Conservation (phyloP, 1,140 invertebrate species). For the Dufourea novaeangliae region DNA sequence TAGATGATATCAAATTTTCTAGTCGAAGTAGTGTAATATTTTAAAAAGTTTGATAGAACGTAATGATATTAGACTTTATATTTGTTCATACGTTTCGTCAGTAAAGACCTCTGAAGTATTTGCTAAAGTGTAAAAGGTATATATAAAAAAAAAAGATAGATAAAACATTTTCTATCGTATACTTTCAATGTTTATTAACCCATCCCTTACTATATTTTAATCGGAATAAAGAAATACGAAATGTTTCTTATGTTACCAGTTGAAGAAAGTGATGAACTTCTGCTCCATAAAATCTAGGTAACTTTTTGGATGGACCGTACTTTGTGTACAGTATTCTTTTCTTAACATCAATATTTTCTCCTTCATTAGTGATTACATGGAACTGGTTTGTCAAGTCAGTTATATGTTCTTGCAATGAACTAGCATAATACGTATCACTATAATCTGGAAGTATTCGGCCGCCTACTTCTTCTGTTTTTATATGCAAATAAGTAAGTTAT, state of each 20-base stretch:
- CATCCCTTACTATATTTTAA: too few species aligned
- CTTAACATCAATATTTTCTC: not conserved
- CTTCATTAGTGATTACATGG: not conserved
- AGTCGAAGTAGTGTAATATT: too few species aligned
- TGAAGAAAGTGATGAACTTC: constrained; percentile 65
- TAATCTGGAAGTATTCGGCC: constrained; percentile 49
- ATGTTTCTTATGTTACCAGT: constrained; percentile 41
- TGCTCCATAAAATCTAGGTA: constrained; percentile 46
- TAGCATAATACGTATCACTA: constrained; percentile 54
- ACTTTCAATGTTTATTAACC: too few species aligned
- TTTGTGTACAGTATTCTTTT: constrained; percentile 45
- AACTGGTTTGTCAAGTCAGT: constrained; percentile 38
- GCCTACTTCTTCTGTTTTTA: constrained; percentile 54
- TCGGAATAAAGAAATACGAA: too few species aligned
- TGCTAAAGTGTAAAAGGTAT: too few species aligned
- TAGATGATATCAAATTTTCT: too few species aligned
- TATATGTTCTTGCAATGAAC: constrained; percentile 58
- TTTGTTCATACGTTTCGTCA: too few species aligned
- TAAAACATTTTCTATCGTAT: too few species aligned
- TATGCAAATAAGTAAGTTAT: not conserved
- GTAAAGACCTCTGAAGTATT: too few species aligned
- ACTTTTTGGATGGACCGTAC: not conserved
- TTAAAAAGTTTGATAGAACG: too few species aligned
- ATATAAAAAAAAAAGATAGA: too few species aligned
- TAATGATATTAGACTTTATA: too few species aligned